Evolutionary conservation across 1,140 invertebrate genomes (phyloP).

Genomic region (Galleria mellonella): DNA sequence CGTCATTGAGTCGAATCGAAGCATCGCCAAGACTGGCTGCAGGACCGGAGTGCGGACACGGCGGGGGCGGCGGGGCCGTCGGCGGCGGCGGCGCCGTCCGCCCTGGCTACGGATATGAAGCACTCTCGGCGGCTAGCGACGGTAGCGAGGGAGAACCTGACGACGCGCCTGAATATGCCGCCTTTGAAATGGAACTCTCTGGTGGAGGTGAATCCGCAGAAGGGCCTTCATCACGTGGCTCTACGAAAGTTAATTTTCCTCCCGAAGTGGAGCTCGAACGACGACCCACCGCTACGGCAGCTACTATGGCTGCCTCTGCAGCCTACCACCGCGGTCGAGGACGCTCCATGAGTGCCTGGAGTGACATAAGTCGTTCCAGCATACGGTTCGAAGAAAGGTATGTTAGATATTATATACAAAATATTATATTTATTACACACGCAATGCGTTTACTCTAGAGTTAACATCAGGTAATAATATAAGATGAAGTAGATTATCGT

Average conservation of each 20-base stretch:
- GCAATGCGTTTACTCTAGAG: too few species aligned
- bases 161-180: slow-evolving; percentile 49
- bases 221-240: slow-evolving; percentile 53
- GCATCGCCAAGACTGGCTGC: slow-evolving; percentile 41
- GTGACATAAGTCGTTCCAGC: slow-evolving; percentile 86
- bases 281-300: slow-evolving; percentile 72
- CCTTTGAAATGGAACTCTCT: slow-evolving; percentile 57
- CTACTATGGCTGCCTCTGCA: slow-evolving; percentile 74
- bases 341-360: slow-evolving; percentile 89
- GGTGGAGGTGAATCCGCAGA: slow-evolving; percentile 48
- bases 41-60: slow-evolving; percentile 46
- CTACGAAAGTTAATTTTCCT: slow-evolving; percentile 82
- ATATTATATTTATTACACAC: too few species aligned
- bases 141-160: slow-evolving; percentile 56
- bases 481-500: too few species aligned
- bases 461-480: too few species aligned
- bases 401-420: slow-evolving; percentile 18
- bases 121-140: slow-evolving; percentile 60
- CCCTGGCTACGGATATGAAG: slow-evolving; percentile 62
- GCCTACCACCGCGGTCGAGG: slow-evolving; percentile 72
- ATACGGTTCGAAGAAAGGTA: slow-evolving; percentile 88
- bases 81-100: slow-evolving; percentile 42
- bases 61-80: slow-evolving; percentile 42
- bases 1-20: slow-evolving; percentile 60
- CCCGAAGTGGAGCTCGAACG: slow-evolving; percentile 77